Conservation (phyloP, 1,140 invertebrate genomes). For the Zelostemma sp. region DNA sequence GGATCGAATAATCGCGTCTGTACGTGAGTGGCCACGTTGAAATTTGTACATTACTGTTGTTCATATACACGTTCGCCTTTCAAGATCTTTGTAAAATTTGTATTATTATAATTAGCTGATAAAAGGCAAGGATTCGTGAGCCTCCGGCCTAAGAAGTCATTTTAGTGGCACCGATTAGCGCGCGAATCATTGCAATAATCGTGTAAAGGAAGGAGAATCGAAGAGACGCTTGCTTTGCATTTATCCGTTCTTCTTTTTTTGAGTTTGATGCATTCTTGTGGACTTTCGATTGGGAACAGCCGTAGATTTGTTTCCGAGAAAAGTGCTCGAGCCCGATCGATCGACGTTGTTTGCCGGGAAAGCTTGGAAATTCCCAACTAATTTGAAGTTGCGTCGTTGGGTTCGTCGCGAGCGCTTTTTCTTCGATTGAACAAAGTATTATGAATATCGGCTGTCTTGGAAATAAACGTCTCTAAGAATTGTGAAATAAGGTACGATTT, state of each 20-base stretch:
- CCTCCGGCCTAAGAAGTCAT: constrained; percentile 14
- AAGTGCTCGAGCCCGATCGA: neutral
- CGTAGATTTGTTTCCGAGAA: neutral
- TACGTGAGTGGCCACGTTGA: constrained; percentile 1
- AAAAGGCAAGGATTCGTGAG: constrained; percentile 10
- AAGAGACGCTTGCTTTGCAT: neutral
- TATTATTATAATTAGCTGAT: constrained; percentile 18
- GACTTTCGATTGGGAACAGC: constrained; percentile 1
- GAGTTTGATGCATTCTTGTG: neutral
- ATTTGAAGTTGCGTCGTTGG: too few species aligned
- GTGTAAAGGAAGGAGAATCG: neutral
- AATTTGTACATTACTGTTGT: constrained; percentile 26
- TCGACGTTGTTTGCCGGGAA: too few species aligned
- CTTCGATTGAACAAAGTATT: constrained; percentile 28
- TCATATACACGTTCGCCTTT: constrained; percentile 13
- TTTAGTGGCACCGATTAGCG: constrained; percentile 13
- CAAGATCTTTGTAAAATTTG: constrained; percentile 19
- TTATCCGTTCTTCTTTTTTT: neutral
- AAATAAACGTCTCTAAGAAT: constrained; percentile 35
- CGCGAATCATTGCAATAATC: constrained; percentile 6
- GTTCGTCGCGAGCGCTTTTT: constrained; percentile 25
- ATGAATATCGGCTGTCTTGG: constrained; percentile 41
- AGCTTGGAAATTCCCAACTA: neutral
- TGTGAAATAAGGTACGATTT: constrained; percentile 36
- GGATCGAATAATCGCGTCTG: constrained; percentile 7